Percentiles rank a stretch among this genome's conserved stretches.
phyloP scores from a whole-genome alignment of 2,888 invertebrate genomes.

The Tenthredo amoena region DNA sequence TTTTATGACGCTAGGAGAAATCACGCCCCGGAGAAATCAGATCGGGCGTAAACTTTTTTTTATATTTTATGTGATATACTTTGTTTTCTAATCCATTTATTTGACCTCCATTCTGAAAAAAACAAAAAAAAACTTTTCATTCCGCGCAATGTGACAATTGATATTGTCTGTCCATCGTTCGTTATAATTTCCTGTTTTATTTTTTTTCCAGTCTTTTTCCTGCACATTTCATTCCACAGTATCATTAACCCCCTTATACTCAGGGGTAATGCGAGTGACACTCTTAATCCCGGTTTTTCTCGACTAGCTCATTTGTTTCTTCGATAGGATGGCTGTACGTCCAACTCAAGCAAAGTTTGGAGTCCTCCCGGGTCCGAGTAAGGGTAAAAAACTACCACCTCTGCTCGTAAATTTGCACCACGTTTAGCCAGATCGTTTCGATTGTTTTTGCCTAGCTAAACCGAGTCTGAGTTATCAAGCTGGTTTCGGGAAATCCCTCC shows the following conservation, averaged over 20 bases:
- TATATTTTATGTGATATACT: background rate
- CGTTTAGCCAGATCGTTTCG: constrained; percentile 24
- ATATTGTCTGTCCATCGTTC: constrained; percentile 1
- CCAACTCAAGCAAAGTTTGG: constrained; percentile 31
- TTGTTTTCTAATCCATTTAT: background rate
- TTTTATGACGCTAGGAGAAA: constrained; percentile 38
- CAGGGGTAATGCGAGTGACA: constrained; percentile 1
- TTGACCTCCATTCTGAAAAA: background rate
- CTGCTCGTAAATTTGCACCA: constrained; percentile 45
- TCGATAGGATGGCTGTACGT: constrained; percentile 20
- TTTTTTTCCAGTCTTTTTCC: background rate
- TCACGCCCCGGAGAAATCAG: constrained; percentile 44
- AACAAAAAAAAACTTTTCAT: background rate
- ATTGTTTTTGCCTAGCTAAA: constrained; percentile 33
- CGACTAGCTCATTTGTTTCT: constrained; percentile 31
- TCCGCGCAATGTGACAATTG: background rate
- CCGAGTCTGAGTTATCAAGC: constrained; percentile 32
- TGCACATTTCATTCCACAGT: background rate
- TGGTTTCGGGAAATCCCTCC: constrained; percentile 12
- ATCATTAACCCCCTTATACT: background rate
- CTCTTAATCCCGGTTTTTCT: constrained; percentile 12
- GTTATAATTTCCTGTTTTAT: background rate
- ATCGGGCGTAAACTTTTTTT: constrained; percentile 24
- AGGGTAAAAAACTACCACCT: constrained; percentile 23
- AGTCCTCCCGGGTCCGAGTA: constrained; percentile 14